Evolutionary conservation across 2,888 invertebrate species (phyloP).

Genomic region (Papilio elwesi): DNA sequence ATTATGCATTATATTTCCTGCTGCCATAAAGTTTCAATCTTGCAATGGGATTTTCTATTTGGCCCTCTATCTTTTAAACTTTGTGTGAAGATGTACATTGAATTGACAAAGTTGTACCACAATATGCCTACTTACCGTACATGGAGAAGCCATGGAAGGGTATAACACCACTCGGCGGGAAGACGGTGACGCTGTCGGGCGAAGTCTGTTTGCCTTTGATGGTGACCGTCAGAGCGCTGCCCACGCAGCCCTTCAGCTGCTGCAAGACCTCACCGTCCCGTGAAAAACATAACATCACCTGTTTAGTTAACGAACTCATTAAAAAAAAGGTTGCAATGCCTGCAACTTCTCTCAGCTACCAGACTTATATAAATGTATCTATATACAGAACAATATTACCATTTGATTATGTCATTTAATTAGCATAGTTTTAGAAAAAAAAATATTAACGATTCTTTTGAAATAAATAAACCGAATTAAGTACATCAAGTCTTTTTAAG

Average conservation of each 20-base stretch:
- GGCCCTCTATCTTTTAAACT: too few relatives aligned
- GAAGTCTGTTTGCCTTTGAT: conserved; percentile 88
- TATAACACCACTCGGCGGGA: conserved; percentile 97
- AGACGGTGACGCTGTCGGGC: conserved; percentile 88
- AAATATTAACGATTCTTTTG: too few relatives aligned
- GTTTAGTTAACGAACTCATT: conserved; percentile 41
- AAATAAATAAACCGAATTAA: too few relatives aligned
- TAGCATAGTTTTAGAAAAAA: too few relatives aligned
- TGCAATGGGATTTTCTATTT: too few relatives aligned
- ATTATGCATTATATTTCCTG: too few relatives aligned
- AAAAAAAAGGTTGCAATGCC: background rate
- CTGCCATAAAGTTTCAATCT: too few relatives aligned
- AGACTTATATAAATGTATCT: too few relatives aligned
- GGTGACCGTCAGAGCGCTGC: conserved; percentile 89
- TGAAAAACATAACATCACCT: conserved; percentile 95
- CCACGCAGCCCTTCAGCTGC: conserved; percentile 85
- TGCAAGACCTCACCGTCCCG: conserved; percentile 92
- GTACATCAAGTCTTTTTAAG: too few relatives aligned
- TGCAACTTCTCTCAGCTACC: too few relatives aligned
- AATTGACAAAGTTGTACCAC: background rate
- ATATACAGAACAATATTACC: background rate
- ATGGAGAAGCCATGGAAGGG: conserved; percentile 99
- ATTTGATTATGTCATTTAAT: too few relatives aligned
- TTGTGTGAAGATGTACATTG: too few relatives aligned
- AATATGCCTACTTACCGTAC: conserved; percentile 88